Base-by-base conservation (phyloP, 2,888 invertebrate species). In the Lissocephala sabroskyi region DNA sequence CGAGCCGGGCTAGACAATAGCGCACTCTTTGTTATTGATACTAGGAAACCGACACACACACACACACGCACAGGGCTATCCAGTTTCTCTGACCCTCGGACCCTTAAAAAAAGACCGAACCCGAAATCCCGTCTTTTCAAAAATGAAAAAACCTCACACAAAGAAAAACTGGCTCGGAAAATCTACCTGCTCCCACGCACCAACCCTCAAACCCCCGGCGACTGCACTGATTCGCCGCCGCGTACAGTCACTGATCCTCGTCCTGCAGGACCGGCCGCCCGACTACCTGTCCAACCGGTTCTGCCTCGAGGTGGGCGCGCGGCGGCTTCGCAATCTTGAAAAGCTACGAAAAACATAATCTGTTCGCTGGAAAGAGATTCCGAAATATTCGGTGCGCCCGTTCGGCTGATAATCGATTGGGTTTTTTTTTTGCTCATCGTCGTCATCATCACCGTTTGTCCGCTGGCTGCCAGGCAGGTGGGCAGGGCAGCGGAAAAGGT, bases 321-420 rank as follows among this genome's bases (percentile, higher is more conserved):
- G 10, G 10, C 19, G 33, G 1, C 23, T 5, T 23, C 23, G 23
- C 23, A 23, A 23, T 23, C 23, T 23, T 9, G 10, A 16, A 35
- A 10, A 16, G 35, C 14, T 16, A 35, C 10, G 35, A 13, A 35
- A 23, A 60, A 79, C 62, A 80, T 80, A 68, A 80, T 79, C 76
- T 79, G 55, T 77, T 77, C 79, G 44, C 49, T 66, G 80, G 79
- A 80, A 43, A 49, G 33, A 39, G 30, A 39, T 23, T n/a, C 16
- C 26, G 48, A 65, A 63, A 66, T 45, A 28, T 60, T 70, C 58
- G 59, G 58, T 59, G 59, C 59, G 55, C n/a, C n/a, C n/a, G n/a
- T n/a, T 45, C 59, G 62, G 79, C 80, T 80, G 74, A 79, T 77
- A 79, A 80, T 78, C 80, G 78, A 71, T 80, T 78, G 67, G 75